Conservation (phyloP, 1,140 invertebrate genomes). For the Heliconius himera region DNA sequence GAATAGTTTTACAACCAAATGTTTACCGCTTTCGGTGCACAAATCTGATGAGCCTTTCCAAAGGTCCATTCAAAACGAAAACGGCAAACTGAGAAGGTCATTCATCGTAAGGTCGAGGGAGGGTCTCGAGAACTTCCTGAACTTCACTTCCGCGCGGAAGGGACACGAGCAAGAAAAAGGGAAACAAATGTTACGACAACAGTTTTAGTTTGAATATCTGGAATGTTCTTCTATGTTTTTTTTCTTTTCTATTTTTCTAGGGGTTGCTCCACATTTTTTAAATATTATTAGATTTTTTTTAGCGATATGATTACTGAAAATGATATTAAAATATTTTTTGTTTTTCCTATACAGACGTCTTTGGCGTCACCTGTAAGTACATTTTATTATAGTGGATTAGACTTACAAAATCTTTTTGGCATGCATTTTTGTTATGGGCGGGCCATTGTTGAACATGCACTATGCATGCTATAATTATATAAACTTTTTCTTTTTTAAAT, state of each 20-base stretch:
- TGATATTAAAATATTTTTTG: conserved; percentile 13
- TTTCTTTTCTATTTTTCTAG: conserved; percentile 8
- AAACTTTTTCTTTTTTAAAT: neutral
- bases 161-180: conserved; percentile 54
- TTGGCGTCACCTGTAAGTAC: conserved; percentile 37
- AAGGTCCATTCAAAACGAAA: conserved; percentile 54
- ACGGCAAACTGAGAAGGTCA: conserved; percentile 69
- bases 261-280: conserved; percentile 33
- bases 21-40: conserved; percentile 40
- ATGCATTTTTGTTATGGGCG: conserved; percentile 9
- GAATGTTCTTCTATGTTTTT: neutral
- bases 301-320: neutral
- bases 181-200: conserved; percentile 54
- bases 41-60: conserved; percentile 61
- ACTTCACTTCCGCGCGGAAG: conserved; percentile 61
- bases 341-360: conserved; percentile 35
- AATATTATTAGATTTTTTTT: neutral
- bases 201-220: conserved; percentile 36
- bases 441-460: neutral
- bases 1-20: conserved; percentile 43
- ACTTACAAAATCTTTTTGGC: conserved; percentile 15
- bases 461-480: neutral
- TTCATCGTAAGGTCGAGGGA: conserved; percentile 73
- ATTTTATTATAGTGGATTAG: conserved; percentile 13
- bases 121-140: conserved; percentile 71